These are phyloP conservation scores for Chiloscyllium plagiosum DNA, from an alignment of 2,113 vertebrate genomes.

Conservation along the genomic window DNA sequence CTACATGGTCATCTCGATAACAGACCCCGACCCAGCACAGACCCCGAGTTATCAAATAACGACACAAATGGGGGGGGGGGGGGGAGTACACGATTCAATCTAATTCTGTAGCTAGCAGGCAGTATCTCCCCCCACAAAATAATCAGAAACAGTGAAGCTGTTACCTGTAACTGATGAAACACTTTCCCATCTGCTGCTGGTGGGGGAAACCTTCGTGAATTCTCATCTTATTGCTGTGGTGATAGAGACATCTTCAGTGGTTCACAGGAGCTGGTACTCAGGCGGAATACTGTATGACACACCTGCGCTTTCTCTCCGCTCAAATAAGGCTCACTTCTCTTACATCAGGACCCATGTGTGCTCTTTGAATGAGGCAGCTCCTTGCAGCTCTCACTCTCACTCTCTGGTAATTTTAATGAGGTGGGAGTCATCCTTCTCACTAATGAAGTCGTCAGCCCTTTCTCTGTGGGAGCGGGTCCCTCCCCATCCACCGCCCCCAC, in stretches of 20 bases:
- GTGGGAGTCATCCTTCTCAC: not conserved
- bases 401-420: not conserved
- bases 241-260: not conserved
- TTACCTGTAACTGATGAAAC: not conserved
- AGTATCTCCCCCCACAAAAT: not conserved
- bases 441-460: constrained; percentile 20
- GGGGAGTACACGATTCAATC: not conserved
- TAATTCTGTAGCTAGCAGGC: not conserved
- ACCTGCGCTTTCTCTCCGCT: not conserved
- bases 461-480: not conserved
- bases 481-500: not conserved
- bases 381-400: not conserved
- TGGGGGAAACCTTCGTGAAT: not conserved
- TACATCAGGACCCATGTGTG: not conserved
- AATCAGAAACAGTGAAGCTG: not conserved
- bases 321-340: not conserved
- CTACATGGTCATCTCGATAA: not conserved
- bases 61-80: too few relatives aligned
- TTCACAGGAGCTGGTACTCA: not conserved
- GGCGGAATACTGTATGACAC: not conserved
- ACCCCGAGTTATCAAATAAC: not conserved
- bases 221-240: too few relatives aligned
- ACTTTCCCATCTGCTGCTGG: not conserved
- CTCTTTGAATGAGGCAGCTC: not conserved
- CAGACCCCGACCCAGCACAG: not conserved